Conservation (phyloP, 2,888 invertebrate species). For the Hydriomena furcata region DNA sequence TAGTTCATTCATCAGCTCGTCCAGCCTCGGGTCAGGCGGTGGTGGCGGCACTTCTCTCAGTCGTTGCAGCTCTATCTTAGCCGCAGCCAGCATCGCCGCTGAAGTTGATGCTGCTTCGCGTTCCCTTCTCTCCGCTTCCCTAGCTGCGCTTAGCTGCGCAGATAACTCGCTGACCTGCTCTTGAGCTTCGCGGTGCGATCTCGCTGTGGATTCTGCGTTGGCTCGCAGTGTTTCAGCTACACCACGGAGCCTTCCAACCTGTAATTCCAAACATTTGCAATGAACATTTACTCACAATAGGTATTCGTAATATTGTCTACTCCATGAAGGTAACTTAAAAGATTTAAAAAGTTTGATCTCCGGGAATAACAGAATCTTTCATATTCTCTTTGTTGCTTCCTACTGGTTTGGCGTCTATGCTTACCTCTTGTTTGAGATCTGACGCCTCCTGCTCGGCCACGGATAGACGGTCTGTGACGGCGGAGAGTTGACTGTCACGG, state of each 20-base stretch:
- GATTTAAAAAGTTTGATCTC: no score
- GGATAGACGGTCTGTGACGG: slow-evolving; percentile 68
- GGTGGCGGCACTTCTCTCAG: slow-evolving; percentile 85
- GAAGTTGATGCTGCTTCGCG: slow-evolving; percentile 78
- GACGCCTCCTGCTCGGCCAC: slow-evolving; percentile 80
- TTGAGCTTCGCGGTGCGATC: slow-evolving; percentile 80
- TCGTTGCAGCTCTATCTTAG: slow-evolving; percentile 86
- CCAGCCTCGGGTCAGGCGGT: slow-evolving; percentile 89
- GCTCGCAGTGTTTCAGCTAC: slow-evolving; percentile 83
- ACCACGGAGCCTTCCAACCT: slow-evolving; percentile 79
- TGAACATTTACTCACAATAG: no score
- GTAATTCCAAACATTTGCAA: slow-evolving; percentile 5
- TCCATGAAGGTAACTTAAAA: no score
- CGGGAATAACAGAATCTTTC: no score
- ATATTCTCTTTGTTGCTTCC: no score
- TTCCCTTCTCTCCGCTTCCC: slow-evolving; percentile 77
- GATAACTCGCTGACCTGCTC: slow-evolving; percentile 75
- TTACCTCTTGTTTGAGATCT: slow-evolving; percentile 80
- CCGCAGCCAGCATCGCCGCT: slow-evolving; percentile 84
- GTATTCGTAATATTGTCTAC: no score
- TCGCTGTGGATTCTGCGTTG: slow-evolving; percentile 82
- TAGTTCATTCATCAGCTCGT: slow-evolving; percentile 90
- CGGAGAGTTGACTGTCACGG: slow-evolving; percentile 78
- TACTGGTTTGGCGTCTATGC: no score
- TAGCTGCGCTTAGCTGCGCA: slow-evolving; percentile 74